phyloP scores from a whole-genome alignment of 2,888 invertebrate species.

The Tipula vernalis region DNA sequence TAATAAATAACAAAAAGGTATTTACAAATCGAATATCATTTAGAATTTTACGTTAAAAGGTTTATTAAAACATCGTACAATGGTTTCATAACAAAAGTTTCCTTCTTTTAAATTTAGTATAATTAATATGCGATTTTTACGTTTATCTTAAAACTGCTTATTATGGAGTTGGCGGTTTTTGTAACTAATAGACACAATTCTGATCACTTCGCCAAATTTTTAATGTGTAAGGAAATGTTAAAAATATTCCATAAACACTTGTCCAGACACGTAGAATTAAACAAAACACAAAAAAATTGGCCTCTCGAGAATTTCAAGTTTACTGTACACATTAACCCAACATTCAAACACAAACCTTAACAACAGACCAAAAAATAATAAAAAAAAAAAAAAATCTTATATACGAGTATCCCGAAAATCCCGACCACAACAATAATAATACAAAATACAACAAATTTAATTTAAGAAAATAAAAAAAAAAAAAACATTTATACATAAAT shows the following conservation, averaged over 20 bases:
- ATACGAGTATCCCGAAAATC: background rate
- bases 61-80: too few species aligned
- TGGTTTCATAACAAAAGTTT: too few species aligned
- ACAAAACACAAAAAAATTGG: background rate
- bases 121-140: too few species aligned
- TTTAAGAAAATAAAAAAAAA: background rate
- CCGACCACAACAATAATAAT: background rate
- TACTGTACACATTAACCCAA: background rate
- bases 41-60: too few species aligned
- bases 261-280: background rate
- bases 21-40: too few species aligned
- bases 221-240: background rate
- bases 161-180: too few species aligned
- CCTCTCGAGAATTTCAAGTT: background rate
- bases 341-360: background rate
- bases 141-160: too few species aligned
- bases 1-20: too few species aligned
- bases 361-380: background rate
- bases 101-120: too few species aligned
- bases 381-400: background rate
- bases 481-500: background rate
- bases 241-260: background rate
- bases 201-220: background rate
- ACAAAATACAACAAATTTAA: constrained; percentile 9
- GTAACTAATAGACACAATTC: too few species aligned